phyloP scores from a whole-genome alignment of 2,888 invertebrate species.

The Arenicola marina region DNA sequence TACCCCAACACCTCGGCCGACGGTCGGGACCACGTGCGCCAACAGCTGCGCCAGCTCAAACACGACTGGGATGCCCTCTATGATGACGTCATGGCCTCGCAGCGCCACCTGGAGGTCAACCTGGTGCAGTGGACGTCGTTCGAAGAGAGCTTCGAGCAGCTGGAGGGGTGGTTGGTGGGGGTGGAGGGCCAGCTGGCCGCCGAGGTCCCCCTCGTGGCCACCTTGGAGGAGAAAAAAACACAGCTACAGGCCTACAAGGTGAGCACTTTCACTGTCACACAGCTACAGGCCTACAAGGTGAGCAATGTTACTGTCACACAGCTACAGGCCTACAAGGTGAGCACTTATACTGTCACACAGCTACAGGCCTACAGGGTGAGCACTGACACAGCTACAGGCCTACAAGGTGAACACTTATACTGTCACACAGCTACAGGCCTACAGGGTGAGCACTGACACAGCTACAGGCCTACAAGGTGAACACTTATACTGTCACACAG shows the following conservation, averaged over 20 bases:
- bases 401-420: too few relatives aligned
- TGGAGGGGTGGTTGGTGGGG: slow-evolving; percentile 78
- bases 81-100: slow-evolving; percentile 80
- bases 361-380: too few relatives aligned
- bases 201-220: slow-evolving; percentile 80
- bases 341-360: too few relatives aligned
- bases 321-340: too few relatives aligned
- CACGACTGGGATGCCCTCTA: slow-evolving; percentile 87
- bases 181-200: slow-evolving; percentile 77
- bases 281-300: too few relatives aligned
- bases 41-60: slow-evolving; percentile 78
- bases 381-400: too few relatives aligned
- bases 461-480: too few relatives aligned
- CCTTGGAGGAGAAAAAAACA: slow-evolving; percentile 87
- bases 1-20: slow-evolving; percentile 89
- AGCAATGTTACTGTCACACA: too few relatives aligned
- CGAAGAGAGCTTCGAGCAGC: slow-evolving; percentile 81
- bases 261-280: too few relatives aligned
- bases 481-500: too few relatives aligned
- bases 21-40: slow-evolving; percentile 86
- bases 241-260: slow-evolving; percentile 64
- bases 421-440: too few relatives aligned
- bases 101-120: slow-evolving; percentile 77
- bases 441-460: too few relatives aligned
- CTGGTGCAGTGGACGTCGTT: slow-evolving; percentile 94